Percentiles rank a stretch among this genome's conserved stretches.
Evolutionary conservation across 2,113 vertebrate genomes (phyloP).

Genomic region (Elgaria multicarinata): DNA sequence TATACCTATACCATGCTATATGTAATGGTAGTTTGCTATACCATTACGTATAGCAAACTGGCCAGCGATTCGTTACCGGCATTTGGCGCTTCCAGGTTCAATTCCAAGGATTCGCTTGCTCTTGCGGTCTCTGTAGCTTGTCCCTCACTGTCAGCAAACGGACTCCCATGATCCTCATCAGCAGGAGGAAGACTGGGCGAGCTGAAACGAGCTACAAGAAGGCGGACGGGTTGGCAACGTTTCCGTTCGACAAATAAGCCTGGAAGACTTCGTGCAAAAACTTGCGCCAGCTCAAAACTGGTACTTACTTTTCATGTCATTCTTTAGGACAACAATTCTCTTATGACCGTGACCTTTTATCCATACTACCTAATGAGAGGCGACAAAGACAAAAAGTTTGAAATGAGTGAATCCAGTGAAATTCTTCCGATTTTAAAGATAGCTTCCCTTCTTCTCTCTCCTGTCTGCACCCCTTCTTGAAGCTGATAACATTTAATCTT

Average conservation of each 20-base stretch:
- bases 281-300: not conserved
- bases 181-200: constrained; percentile 70
- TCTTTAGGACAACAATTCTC: constrained; percentile 97
- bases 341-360: constrained; percentile 98
- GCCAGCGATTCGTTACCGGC: constrained; percentile 56
- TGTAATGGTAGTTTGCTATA: no score
- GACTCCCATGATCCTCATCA: constrained; percentile 65
- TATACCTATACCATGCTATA: no score
- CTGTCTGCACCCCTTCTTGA: not conserved
- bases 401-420: not conserved
- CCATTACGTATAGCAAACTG: not conserved
- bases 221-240: not conserved
- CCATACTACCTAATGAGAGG: constrained; percentile 90
- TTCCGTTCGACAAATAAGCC: not conserved
- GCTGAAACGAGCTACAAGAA: constrained; percentile 74
- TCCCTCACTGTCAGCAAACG: constrained; percentile 47
- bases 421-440: not conserved
- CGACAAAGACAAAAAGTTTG: constrained; percentile 4
- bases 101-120: constrained; percentile 51
- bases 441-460: not conserved
- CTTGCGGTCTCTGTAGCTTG: constrained; percentile 49
- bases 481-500: not conserved
- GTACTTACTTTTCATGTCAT: constrained; percentile 96
- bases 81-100: constrained; percentile 46
- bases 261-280: not conserved